Base-by-base conservation (phyloP, 1,140 invertebrate genomes). In the Rhysida immarginata region DNA sequence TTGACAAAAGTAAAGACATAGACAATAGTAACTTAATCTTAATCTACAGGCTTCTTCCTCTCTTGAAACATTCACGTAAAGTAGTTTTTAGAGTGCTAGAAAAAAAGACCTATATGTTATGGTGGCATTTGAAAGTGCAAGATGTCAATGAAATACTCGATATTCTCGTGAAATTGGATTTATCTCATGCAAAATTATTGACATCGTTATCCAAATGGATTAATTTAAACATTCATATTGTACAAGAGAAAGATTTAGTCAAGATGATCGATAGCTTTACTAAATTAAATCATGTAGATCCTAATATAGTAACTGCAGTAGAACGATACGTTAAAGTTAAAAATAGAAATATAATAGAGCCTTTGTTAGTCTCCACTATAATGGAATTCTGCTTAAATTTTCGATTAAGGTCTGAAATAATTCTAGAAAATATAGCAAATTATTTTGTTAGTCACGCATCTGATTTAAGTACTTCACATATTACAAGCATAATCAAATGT, bases 361-460 rank as follows among this genome's bases (percentile, higher is more conserved):
- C 76, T 53, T 64, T 72, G 45, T 63, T 84, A n/a, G 67, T 84
- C 26, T 68, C 75, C 1, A 65, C 73, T 11, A 72, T 84, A 26
- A 73, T 81, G 64, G 77, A 81, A 60, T 82, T 82, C 60, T 82
- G 77, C 61, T 69, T 72, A 52, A 70, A 75, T 56, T 75, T 81
- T 60, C 71, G 75, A 42, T 64, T 83, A 35, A 68, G 77, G 42
- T 82, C 78, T 63, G 54, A 66, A 5, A 55, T 65, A 20, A 78
- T 85, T 59, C 65, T 84, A 21, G 69, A 79, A 54, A 71, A 69
- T 35, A 78, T 75, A 58, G 74, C 72, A 26, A 65, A 76, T 54
- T 81, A 79, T 64, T 77, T 84, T 61, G 66, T 76, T 5, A 70
- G 64, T n/a, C 78, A 61, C 60, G 70, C 66, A n/a, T 60, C 63